Evolutionary conservation across 2,888 invertebrate genomes (phyloP).

Genomic region (Heliconius ethilla): DNA sequence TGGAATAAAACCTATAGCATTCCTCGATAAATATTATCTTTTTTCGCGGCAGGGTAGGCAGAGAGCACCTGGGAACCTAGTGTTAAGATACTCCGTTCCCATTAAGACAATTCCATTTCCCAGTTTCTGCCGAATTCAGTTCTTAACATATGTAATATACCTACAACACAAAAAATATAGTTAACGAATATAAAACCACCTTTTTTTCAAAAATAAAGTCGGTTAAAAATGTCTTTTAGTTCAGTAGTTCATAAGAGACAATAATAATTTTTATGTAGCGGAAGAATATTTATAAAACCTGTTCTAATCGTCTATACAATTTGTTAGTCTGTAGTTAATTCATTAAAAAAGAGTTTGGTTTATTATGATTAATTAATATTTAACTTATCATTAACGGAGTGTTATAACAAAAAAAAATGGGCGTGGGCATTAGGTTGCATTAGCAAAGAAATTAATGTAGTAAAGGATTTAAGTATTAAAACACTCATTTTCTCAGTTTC

Average conservation of each 20-base stretch:
- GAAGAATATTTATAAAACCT: constrained; percentile 31
- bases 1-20: too few relatives aligned
- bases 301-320: constrained; percentile 9
- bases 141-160: too few relatives aligned
- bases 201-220: too few relatives aligned
- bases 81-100: too few relatives aligned
- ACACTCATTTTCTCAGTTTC: not conserved
- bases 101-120: too few relatives aligned
- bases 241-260: not conserved
- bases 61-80: too few relatives aligned
- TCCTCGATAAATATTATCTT: too few relatives aligned
- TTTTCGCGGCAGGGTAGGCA: too few relatives aligned
- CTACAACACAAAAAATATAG: too few relatives aligned
- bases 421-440: not conserved
- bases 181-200: too few relatives aligned
- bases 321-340: not conserved
- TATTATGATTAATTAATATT: not conserved
- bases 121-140: too few relatives aligned
- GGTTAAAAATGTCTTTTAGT: too few relatives aligned
- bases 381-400: not conserved
- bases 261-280: constrained; percentile 28
- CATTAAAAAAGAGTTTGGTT: not conserved
- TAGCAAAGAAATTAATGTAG: not conserved
- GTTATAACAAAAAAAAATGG: not conserved
- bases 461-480: not conserved